Base-by-base conservation (phyloP, 2,888 invertebrate genomes). In the Mactromeris polynyma region DNA sequence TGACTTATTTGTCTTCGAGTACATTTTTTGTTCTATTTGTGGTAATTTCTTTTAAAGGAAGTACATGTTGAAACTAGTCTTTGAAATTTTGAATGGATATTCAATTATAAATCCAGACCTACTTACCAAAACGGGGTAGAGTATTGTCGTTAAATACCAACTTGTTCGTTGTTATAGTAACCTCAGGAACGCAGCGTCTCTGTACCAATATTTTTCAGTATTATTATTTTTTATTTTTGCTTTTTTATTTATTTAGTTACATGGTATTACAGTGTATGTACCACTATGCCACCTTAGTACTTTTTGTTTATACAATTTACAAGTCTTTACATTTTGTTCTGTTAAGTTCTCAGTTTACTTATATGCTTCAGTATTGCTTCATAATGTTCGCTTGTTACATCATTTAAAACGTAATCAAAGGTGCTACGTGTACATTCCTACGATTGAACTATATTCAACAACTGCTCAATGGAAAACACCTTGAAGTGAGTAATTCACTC, bases 391-490 rank as follows among this genome's bases (percentile, higher is more conserved):
- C 36, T 33, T 33, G 1, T 73, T 73, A 73, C 73, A 17, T 73
- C 36, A 73, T 33, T 36, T 33, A 33, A 73, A 26, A 19, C 31
- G 1, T 19, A 26, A n/a, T 73, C 36, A 33, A 73, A 36, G 73
- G 73, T 73, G 73, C 73, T 73, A 73, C 14, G 33, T 73, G 36
- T 73, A 73, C 58, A 64, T 64, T 64, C 58, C 58, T n/a, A 9
- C 17, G 14, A 4, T 46, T 7, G 11, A 4, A 46, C 17, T 17
- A 17, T 46, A 46, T 46, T 17, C 46, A 46, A 46, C 17, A 46
- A 46, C 46, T 46, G 14, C 46, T 46, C 46, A 46, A 17, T 46
- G 46, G 46, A 42, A 17, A 9, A 14, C 9, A 46, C 11, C 11
- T 46, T 17, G 11, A 46, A 4, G 2, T 9, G 11, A 7, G 17